phyloP scores from a whole-genome alignment of 2,797 vertebrate genomes.

The Lepidocolaptes lacrymiger region DNA sequence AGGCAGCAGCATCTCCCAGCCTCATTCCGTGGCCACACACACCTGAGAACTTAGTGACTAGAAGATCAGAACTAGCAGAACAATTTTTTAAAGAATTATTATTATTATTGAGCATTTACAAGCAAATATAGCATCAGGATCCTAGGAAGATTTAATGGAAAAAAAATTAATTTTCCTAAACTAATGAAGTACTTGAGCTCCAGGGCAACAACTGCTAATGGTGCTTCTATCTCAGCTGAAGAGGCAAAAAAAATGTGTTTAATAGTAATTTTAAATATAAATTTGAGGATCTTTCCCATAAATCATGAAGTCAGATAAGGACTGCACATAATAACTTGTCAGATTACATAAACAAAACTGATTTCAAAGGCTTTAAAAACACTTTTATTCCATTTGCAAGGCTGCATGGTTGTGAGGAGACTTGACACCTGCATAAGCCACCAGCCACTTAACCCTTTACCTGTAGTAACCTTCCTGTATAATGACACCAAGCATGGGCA shows the following conservation, averaged over 20 bases:
- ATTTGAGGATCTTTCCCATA: constrained; percentile 22
- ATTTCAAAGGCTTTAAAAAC: neutral
- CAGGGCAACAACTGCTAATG: constrained; percentile 25
- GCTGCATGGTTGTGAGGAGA: neutral
- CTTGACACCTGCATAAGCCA: neutral
- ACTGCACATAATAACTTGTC: neutral
- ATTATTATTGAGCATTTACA: neutral
- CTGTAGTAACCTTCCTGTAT: rapidly evolving
- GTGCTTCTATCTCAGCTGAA: constrained; percentile 33
- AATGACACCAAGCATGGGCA: neutral
- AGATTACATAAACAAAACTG: constrained; percentile 45
- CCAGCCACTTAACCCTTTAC: neutral
- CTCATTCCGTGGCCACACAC: neutral
- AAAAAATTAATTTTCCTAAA: constrained; percentile 22
- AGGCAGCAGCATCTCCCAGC: neutral
- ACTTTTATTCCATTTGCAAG: neutral
- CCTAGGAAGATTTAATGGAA: neutral
- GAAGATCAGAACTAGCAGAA: neutral
- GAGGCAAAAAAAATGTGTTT: neutral
- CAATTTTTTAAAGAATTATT: neutral
- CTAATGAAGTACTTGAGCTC: constrained; percentile 46
- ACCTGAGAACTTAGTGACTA: neutral
- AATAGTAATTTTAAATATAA: constrained; percentile 49
- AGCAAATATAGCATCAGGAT: neutral
- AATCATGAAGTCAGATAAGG: constrained; percentile 38